Conservation (phyloP, 1,140 invertebrate species). For the Macrostomum lignano region DNA sequence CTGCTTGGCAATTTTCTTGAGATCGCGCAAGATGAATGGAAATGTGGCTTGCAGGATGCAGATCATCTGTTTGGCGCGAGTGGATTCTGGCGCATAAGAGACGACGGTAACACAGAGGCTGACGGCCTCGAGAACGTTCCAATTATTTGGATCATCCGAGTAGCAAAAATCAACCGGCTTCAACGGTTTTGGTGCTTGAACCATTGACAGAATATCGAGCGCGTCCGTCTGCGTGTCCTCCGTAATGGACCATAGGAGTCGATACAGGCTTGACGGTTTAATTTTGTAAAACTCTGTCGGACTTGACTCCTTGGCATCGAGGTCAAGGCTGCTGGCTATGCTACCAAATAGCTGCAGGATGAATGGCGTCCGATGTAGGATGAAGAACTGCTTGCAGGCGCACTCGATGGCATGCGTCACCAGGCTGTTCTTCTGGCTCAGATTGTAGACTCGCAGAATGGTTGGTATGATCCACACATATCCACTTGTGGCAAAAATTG, state of each 20-base stretch:
- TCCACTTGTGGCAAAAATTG: conserved; percentile 27
- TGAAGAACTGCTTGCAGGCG: conserved; percentile 85
- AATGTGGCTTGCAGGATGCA: conserved; percentile 73
- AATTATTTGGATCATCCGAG: conserved; percentile 21
- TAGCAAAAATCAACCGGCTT: conserved; percentile 44
- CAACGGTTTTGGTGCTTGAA: conserved; percentile 75
- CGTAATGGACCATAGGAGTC: conserved; percentile 55
- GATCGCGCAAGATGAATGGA: conserved; percentile 41
- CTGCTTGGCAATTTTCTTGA: conserved; percentile 36
- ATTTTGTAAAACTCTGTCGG: conserved; percentile 33
- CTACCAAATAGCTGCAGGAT: conserved; percentile 95
- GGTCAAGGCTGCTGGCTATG: conserved; percentile 67
- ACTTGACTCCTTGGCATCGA: conserved; percentile 19
- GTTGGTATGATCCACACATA: conserved; percentile 92
- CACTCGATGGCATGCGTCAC: conserved; percentile 83
- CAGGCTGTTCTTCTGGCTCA: conserved; percentile 70
- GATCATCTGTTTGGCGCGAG: conserved; percentile 83
- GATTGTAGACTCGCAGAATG: conserved; percentile 72
- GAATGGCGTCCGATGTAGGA: conserved; percentile 89
- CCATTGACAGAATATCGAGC: conserved; percentile 68
- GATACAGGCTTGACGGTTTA: conserved; percentile 58
- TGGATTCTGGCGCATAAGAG: conserved; percentile 75
- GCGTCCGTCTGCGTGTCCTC: conserved; percentile 62
- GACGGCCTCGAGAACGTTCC: conserved; percentile 22
- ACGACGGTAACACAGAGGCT: conserved; percentile 57